Evolutionary conservation across 2,797 vertebrate species (phyloP).

Genomic region (Semotilus atromaculatus): DNA sequence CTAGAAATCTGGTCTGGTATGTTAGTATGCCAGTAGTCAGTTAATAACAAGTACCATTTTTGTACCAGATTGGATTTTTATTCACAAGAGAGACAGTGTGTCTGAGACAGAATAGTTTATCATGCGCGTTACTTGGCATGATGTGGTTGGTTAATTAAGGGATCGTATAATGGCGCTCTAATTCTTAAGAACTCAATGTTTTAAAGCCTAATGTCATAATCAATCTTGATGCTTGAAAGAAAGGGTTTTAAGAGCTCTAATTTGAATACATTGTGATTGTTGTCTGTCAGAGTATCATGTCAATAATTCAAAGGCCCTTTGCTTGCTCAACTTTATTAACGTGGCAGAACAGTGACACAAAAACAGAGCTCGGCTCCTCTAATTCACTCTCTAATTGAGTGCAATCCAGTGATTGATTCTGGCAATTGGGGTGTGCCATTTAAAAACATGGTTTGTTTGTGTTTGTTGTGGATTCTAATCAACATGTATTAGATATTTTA

Average conservation of each 20-base stretch:
- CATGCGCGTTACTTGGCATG: conserved; percentile 31
- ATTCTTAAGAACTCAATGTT: conserved; percentile 58
- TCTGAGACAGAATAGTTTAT: conserved; percentile 42
- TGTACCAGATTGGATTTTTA: conserved; percentile 10
- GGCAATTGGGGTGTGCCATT: conserved; percentile 60
- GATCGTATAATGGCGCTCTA: conserved; percentile 59
- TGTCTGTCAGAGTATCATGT: conserved; percentile 68
- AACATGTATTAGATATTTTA: conserved; percentile 43
- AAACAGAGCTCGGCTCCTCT: conserved; percentile 63
- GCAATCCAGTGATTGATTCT: conserved; percentile 50
- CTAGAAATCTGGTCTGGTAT: background rate
- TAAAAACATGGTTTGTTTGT: conserved; percentile 52
- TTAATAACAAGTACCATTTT: background rate
- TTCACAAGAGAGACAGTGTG: conserved; percentile 20
- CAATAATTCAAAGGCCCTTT: conserved; percentile 66
- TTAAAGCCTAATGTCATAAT: conserved; percentile 63
- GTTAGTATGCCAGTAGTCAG: background rate
- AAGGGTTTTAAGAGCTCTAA: conserved; percentile 48
- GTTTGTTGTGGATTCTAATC: conserved; percentile 40
- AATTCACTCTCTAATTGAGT: conserved; percentile 64
- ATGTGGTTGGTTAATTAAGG: conserved; percentile 54
- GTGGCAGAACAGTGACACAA: conserved; percentile 57
- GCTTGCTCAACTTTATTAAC: conserved; percentile 67
- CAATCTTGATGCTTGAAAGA: conserved; percentile 64
- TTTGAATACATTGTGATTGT: conserved; percentile 62